Evolutionary conservation across 1,140 invertebrate species (phyloP), one percentile per base, ranked within the genome.

Genomic region (Hyles euphorbiae): DNA sequence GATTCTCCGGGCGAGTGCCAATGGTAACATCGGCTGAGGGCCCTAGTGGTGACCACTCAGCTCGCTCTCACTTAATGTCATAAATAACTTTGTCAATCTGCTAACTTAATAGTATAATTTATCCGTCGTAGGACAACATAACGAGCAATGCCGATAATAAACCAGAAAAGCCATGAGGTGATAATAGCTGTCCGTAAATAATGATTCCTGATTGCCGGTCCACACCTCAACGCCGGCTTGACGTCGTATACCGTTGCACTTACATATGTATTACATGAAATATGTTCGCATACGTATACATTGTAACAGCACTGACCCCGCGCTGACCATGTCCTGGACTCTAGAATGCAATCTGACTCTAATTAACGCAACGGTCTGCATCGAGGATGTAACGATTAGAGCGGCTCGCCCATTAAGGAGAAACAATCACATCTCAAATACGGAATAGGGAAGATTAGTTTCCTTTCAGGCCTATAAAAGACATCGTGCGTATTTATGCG

Each of bases 31-130:
- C 51, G 5, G 53, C 48, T 58, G 53, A 56, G 53, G 61, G 51
- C 60, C 57, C 60, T 40, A 74, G 67, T 63, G 66, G 69, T 66
- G 68, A 70, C 72, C 70, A 72, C 74, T 78, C 70, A 78, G 58
- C 70, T 50, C 58, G 68, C 67, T 71, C 72, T 76, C 67, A 70
- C 75, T 82, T 72, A 77, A 79, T 72, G 68, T 82, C 78, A 83
- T 86, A 83, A 86, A 86, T 83, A 86, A 83, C 78, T 85, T 87
- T 85, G 84, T 87, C 82, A 87, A 83, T 87, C 82, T 78, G 79
- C 82, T 83, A 83, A 87, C 83, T 87, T 87, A 72, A 68, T 68
- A 65, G 60, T 58, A 65, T 70, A 85, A 85, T 84, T 87, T 85
- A 84, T 83, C 80, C 78, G 67, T 84, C 72, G 60, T 79, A 76